Evolutionary conservation across 1,140 invertebrate species (phyloP).

Genomic region (Euura saliciscinereae): DNA sequence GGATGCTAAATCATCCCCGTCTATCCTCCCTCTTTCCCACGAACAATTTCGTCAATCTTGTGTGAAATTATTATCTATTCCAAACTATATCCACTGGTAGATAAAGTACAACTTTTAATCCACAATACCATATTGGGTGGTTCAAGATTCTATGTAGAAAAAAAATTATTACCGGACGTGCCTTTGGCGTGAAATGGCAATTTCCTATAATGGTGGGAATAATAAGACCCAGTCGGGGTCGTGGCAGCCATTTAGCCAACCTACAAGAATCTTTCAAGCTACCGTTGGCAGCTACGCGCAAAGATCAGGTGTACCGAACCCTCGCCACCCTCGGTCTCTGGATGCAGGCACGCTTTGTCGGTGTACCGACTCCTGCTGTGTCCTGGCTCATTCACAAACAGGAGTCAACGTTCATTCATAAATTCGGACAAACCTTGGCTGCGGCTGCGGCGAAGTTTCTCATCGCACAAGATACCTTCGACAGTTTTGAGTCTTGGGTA

Average conservation of each 20-base stretch:
- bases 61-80: too few relatives aligned
- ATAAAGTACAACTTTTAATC: too few relatives aligned
- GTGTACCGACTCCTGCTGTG: conserved; percentile 16
- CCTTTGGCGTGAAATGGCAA: conserved; percentile 2
- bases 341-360: conserved; percentile 18
- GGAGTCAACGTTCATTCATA: conserved; percentile 21
- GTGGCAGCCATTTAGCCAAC: conserved; percentile 1
- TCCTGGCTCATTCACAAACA: conserved; percentile 1
- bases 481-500: too few relatives aligned
- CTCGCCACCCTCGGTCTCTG: neutral
- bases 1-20: neutral
- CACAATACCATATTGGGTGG: too few relatives aligned
- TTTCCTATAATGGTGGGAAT: neutral
- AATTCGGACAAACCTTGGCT: neutral
- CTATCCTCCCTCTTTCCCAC: neutral
- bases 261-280: conserved; percentile 7
- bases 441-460: neutral
- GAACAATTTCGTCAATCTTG: neutral
- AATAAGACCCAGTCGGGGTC: neutral
- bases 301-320: conserved; percentile 19
- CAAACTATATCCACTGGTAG: too few relatives aligned
- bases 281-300: neutral
- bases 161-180: conserved; percentile 7
- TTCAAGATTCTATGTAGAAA: too few relatives aligned
- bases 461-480: too few relatives aligned